Conservation (phyloP, 35 echinoderm and acorn worm species). For the Anneissia japonica region DNA sequence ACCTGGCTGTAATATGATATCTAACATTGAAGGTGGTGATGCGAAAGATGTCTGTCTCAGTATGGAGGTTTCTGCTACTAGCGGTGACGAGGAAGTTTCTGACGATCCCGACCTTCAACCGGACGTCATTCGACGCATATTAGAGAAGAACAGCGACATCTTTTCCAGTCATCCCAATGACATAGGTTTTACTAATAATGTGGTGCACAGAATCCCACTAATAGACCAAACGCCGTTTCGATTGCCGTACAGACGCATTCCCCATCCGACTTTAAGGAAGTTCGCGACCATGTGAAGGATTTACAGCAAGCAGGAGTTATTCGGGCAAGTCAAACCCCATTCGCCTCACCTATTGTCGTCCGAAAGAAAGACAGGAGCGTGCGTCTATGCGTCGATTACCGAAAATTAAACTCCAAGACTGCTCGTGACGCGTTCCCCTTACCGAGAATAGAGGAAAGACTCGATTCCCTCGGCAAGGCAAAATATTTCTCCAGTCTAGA, state of each 20-base stretch:
- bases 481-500: constrained; percentile 51
- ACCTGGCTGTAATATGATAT: background rate
- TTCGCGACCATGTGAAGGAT: constrained; percentile 19
- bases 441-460: constrained; percentile 46
- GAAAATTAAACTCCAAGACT: constrained; percentile 39
- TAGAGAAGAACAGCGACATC: constrained; percentile 8
- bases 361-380: constrained; percentile 34
- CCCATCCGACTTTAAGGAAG: constrained; percentile 30
- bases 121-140: background rate
- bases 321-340: constrained; percentile 13
- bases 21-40: background rate
- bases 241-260: constrained; percentile 39
- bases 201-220: constrained; percentile 24
- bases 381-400: constrained; percentile 53
- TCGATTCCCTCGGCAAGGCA: constrained; percentile 26
- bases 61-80: background rate
- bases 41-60: background rate
- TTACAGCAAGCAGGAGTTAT: constrained; percentile 22
- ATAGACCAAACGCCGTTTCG: constrained; percentile 26
- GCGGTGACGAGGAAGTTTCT: background rate
- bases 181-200: constrained; percentile 8
- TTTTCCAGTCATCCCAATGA: constrained; percentile 35
- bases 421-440: constrained; percentile 30
- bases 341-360: constrained; percentile 37
- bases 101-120: background rate